These are phyloP conservation scores for Ypsolopha sequella DNA, from an alignment of 2,888 invertebrate species.

Conservation along the genomic window DNA sequence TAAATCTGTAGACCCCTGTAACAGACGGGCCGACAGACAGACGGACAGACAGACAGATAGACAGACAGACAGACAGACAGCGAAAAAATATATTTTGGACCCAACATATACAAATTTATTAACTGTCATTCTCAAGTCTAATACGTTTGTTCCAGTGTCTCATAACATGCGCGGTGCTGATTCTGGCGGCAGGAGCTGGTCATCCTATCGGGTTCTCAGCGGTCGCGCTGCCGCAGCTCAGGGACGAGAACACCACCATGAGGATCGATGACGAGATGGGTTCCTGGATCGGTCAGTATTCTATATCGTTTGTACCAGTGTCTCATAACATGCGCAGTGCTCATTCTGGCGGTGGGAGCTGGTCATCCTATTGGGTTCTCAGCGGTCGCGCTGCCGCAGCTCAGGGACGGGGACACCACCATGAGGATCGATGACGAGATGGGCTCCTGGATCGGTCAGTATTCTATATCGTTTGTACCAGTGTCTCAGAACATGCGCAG, in stretches of 20 bases:
- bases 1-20: too few relatives aligned
- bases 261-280: slow-evolving; percentile 78
- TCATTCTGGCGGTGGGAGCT: slow-evolving; percentile 77
- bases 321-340: slow-evolving; percentile 77
- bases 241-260: slow-evolving; percentile 69
- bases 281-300: slow-evolving; percentile 79
- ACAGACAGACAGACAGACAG: too few relatives aligned
- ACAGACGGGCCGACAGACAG: too few relatives aligned
- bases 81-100: too few relatives aligned
- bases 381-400: slow-evolving; percentile 81
- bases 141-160: slow-evolving; percentile 69
- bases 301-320: slow-evolving; percentile 58
- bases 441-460: slow-evolving; percentile 83
- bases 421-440: slow-evolving; percentile 76
- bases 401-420: slow-evolving; percentile 69
- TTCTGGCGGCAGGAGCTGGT: slow-evolving; percentile 80
- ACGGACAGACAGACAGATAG: too few relatives aligned
- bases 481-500: slow-evolving; percentile 79
- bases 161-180: slow-evolving; percentile 77
- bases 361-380: slow-evolving; percentile 87
- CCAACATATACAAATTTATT: too few relatives aligned
- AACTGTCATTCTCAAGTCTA: too few relatives aligned
- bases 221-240: slow-evolving; percentile 80
- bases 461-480: slow-evolving; percentile 37
- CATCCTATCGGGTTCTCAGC: slow-evolving; percentile 87